phyloP scores from a whole-genome alignment of 2,113 vertebrate genomes.

The Myrmecophaga tridactyla region DNA sequence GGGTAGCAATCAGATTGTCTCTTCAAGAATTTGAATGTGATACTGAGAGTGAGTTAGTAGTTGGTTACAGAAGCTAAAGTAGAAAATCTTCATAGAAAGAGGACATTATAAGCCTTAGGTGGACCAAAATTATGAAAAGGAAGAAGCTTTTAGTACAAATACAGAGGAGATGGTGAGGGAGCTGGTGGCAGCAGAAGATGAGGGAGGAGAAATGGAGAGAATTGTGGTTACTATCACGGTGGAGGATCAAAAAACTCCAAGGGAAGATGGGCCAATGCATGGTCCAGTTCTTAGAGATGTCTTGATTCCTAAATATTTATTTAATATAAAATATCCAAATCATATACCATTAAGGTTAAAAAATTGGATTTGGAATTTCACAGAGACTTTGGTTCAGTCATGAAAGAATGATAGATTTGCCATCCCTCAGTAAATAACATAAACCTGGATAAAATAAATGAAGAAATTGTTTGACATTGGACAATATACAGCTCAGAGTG shows the following conservation, averaged over 20 bases:
- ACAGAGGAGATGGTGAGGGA: neutral
- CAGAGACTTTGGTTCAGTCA: neutral
- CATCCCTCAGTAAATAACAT: neutral
- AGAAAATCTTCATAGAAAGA: slow-evolving; percentile 1
- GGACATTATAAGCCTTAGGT: neutral
- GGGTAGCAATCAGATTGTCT: neutral
- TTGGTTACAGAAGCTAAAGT: neutral
- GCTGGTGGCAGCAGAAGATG: neutral
- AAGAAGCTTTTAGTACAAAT: neutral
- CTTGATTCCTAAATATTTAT: neutral
- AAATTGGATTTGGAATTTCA: slow-evolving; percentile 13
- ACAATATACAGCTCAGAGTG: neutral
- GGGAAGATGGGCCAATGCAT: neutral
- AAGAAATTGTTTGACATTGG: neutral
- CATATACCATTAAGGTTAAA: neutral
- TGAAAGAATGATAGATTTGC: neutral
- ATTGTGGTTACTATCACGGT: neutral
- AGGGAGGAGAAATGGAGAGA: neutral
- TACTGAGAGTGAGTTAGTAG: neutral
- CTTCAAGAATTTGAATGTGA: neutral
- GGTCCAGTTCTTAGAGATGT: neutral
- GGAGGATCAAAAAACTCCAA: neutral
- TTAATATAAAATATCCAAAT: neutral
- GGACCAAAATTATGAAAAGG: neutral
- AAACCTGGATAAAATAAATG: neutral